These are phyloP conservation scores for Porites lobata DNA, from an alignment of 92 coral and sea anemone genomes.

Conservation along the genomic window DNA sequence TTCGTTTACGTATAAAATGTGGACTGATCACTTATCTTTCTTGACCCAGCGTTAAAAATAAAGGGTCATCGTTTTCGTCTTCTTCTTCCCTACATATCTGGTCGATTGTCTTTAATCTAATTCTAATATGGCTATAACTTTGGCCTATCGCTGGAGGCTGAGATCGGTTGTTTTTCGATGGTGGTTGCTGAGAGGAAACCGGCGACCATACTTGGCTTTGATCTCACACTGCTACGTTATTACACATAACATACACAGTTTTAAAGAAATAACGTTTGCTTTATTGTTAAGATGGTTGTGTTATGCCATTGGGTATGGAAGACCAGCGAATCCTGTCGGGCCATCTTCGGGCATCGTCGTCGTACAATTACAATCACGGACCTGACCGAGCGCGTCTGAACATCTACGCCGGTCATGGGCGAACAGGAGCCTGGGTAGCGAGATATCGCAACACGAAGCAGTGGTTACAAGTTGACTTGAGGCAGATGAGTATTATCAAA, in stretches of 20 bases:
- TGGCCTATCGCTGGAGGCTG: too few species aligned
- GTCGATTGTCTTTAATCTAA: too few species aligned
- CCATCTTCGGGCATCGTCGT: conserved; percentile 81
- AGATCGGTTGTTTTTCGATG: too few species aligned
- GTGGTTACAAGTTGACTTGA: conserved; percentile 87
- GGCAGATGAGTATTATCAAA: conserved; percentile 64
- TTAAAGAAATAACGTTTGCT: background rate
- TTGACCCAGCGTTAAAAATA: too few species aligned
- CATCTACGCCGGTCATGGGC: conserved; percentile 57
- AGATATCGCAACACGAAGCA: conserved; percentile 61
- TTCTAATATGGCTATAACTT: too few species aligned
- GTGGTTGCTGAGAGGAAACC: too few species aligned
- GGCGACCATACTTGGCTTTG: too few species aligned
- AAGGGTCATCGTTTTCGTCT: too few species aligned
- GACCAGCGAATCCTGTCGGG: conserved; percentile 82
- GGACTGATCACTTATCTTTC: too few species aligned
- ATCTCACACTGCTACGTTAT: too few species aligned
- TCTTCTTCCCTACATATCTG: too few species aligned
- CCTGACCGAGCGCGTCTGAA: conserved; percentile 88
- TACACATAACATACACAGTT: background rate
- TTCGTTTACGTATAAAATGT: too few species aligned
- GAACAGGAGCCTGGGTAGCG: conserved; percentile 95
- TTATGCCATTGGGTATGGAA: conserved; percentile 88
- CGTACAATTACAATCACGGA: conserved; percentile 76
- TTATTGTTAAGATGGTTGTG: conserved; percentile 70